Evolutionary conservation across 2,888 invertebrate genomes (phyloP).

Genomic region (Leptarthrus brevirostris): DNA sequence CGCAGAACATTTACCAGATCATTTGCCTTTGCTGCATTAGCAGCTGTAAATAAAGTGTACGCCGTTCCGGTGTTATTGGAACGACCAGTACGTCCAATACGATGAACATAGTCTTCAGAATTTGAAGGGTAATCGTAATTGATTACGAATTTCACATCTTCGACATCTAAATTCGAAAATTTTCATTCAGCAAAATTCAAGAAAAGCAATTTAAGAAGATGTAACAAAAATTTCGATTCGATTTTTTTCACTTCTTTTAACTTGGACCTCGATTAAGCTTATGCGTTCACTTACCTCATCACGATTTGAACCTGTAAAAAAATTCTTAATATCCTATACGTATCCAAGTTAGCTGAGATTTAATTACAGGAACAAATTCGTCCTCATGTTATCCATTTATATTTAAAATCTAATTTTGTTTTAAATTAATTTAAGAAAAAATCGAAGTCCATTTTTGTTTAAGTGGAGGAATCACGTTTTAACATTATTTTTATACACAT

Average conservation of each 20-base stretch:
- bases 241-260: conserved; percentile 57
- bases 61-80: conserved; percentile 94
- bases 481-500: conserved; percentile 1
- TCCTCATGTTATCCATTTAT: conserved; percentile 26
- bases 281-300: conserved; percentile 23
- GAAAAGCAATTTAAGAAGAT: conserved; percentile 9
- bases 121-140: conserved; percentile 98
- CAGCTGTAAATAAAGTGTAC: conserved; percentile 94
- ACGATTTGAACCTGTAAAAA: conserved; percentile 22
- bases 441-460: conserved; percentile 68
- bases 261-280: conserved; percentile 64
- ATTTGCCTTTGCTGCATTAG: conserved; percentile 89
- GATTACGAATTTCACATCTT: conserved; percentile 98
- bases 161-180: conserved; percentile 81
- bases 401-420: conserved; percentile 9
- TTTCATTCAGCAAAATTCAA: conserved; percentile 22
- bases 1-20: conserved; percentile 91
- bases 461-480: conserved; percentile 55
- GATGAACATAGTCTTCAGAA: conserved; percentile 94
- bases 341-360: conserved; percentile 18
- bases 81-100: conserved; percentile 96
- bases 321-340: conserved; percentile 22
- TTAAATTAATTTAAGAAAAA: conserved; percentile 57
- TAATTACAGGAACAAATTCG: conserved; percentile 33
- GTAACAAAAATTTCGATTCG: conserved; percentile 65